Conservation (phyloP, 2,113 vertebrate genomes). For the Heteronetta atricapilla region DNA sequence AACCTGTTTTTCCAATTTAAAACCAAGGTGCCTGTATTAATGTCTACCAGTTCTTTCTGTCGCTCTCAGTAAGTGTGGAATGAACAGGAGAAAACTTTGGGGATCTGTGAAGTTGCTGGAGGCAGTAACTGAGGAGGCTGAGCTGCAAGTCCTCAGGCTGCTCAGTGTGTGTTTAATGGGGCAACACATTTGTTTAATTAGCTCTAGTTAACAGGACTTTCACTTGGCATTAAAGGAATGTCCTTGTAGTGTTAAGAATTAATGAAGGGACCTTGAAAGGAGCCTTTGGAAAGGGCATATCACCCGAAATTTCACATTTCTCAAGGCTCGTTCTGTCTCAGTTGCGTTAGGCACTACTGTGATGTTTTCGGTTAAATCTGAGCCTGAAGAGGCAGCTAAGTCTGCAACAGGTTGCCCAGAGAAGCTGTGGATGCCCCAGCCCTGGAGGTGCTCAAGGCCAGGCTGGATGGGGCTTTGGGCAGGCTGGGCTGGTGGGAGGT, state of each 20-base stretch:
- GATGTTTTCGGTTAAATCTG: background rate
- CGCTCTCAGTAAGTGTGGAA: background rate
- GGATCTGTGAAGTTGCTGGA: background rate
- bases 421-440: too few species aligned
- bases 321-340: background rate
- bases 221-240: background rate
- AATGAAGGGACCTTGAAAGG: background rate
- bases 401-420: background rate
- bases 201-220: background rate
- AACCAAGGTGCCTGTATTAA: background rate
- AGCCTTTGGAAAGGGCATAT: constrained; percentile 38
- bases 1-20: background rate
- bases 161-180: background rate
- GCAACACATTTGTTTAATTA: background rate
- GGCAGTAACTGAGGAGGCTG: background rate
- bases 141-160: background rate
- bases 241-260: background rate
- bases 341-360: background rate
- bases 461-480: too few species aligned
- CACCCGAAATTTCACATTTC: background rate
- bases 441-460: too few species aligned
- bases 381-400: background rate
- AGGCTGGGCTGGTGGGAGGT: too few species aligned
- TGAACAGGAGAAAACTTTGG: background rate
- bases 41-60: background rate